These are phyloP conservation scores for Lepus timidus DNA, from an alignment of 2,113 vertebrate species.

Conservation along the genomic window DNA sequence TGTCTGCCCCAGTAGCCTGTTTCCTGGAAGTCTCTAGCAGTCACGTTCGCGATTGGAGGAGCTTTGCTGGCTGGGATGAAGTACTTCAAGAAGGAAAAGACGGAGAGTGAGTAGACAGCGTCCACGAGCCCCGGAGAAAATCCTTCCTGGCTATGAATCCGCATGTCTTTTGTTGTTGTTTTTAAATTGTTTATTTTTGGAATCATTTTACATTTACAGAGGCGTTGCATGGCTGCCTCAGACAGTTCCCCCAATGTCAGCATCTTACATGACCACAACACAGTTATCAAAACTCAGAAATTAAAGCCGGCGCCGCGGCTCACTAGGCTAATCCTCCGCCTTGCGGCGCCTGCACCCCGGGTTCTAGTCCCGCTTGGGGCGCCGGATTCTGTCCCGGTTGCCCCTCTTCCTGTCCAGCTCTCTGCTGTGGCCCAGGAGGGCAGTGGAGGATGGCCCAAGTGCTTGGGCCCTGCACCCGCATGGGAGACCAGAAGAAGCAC, in stretches of 20 bases:
- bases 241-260: neutral
- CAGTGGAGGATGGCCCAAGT: no score
- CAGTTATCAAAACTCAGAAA: slow-evolving; percentile 34
- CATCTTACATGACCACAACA: neutral
- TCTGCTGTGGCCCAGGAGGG: no score
- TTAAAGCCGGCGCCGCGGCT: neutral
- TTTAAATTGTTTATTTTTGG: slow-evolving; percentile 9
- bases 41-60: slow-evolving; percentile 93
- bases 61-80: slow-evolving; percentile 94
- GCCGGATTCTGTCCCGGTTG: no score
- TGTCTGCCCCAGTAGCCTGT: slow-evolving; percentile 90
- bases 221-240: neutral
- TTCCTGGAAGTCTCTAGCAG: slow-evolving; percentile 95
- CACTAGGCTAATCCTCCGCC: no score
- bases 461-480: no score
- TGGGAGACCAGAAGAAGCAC: no score
- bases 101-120: slow-evolving; percentile 89
- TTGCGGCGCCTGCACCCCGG: no score
- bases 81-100: slow-evolving; percentile 92
- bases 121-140: neutral
- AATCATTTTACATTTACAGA: slow-evolving; percentile 27
- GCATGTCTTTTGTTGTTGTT: neutral
- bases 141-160: neutral
- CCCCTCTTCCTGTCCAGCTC: no score
- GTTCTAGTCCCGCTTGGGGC: no score